Base-by-base conservation (phyloP, 2,888 invertebrate species). In the Conops quadrifasciatus region DNA sequence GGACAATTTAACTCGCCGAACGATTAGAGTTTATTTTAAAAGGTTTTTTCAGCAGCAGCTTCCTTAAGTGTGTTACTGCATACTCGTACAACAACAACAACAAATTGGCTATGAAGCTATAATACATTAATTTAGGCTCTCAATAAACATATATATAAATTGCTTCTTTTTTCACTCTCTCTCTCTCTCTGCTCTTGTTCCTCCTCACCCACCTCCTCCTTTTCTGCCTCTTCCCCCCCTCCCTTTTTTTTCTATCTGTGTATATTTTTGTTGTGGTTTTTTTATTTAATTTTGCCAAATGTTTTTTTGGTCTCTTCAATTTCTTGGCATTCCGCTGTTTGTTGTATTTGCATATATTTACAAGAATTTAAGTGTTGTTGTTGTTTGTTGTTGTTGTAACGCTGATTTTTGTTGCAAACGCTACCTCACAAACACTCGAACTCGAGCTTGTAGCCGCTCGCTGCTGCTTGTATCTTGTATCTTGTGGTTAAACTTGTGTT, bases 401-500 rank as follows among this genome's bases (percentile, higher is more conserved):
- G 30, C 58, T 30, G 19, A 28, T 24, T 60, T 68, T 68, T 36
- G 4, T 47, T 47, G 49, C 60, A 9, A 47, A 24, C 45, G 45
- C 5, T 36, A 9, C 9, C 36, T 7, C 4, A 4, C 9, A 36
- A 43, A 26, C 56, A 24, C 21, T 11, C 21, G 62, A 62, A 30
- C 4, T 7, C 66, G 30, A 51, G 63, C n/a, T 28, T n/a, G 53
- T 15, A 19, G 21, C 45, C 24, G 28, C 64, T 49, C n/a, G 16
- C 24, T 21, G 26, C 16, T 36, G 49, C 28, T 62, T 45, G 62
- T 60, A 62, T 68, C 68, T 49, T 62, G 68, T 62, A 62, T 49
- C 68, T 66, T 21, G 65, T n/a, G 59, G 76, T 75, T 74, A 73
- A 71, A 74, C 73, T 72, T 76, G 75, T 75, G 72, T 76, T 74